Evolutionary conservation across 1,140 invertebrate genomes (phyloP).

Genomic region (Megalopta genalis): DNA sequence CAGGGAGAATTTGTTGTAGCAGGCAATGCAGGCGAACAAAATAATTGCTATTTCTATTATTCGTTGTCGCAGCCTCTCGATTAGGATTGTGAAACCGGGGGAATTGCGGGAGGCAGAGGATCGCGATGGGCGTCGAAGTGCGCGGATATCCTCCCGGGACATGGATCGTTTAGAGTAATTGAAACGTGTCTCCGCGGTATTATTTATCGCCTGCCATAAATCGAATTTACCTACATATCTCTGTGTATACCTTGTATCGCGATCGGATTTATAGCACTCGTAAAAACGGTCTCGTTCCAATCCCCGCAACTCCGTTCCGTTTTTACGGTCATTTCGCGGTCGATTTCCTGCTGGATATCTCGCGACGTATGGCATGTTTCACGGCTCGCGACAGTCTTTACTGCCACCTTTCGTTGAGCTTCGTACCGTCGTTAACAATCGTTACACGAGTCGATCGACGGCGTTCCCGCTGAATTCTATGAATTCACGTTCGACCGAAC

Average conservation of each 20-base stretch:
- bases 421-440: neutral
- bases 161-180: constrained; percentile 61
- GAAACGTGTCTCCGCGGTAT: constrained; percentile 62
- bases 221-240: constrained; percentile 62
- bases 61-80: too few relatives aligned
- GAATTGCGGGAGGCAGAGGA: constrained; percentile 25
- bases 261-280: constrained; percentile 53
- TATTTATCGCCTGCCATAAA: constrained; percentile 64
- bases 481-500: neutral
- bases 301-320: constrained; percentile 10
- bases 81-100: constrained; percentile 3
- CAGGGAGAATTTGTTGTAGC: too few relatives aligned
- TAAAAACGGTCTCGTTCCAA: constrained; percentile 39
- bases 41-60: too few relatives aligned
- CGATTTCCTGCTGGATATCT: constrained; percentile 20
- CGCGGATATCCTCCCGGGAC: constrained; percentile 54
- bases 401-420: neutral
- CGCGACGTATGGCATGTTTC: constrained; percentile 4
- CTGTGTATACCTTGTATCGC: constrained; percentile 33
- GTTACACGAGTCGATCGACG: neutral
- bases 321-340: constrained; percentile 12
- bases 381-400: neutral
- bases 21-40: too few relatives aligned
- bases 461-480: neutral
- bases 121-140: constrained; percentile 56